Base-by-base conservation (phyloP, 2,113 vertebrate genomes). In the Clupea harengus region DNA sequence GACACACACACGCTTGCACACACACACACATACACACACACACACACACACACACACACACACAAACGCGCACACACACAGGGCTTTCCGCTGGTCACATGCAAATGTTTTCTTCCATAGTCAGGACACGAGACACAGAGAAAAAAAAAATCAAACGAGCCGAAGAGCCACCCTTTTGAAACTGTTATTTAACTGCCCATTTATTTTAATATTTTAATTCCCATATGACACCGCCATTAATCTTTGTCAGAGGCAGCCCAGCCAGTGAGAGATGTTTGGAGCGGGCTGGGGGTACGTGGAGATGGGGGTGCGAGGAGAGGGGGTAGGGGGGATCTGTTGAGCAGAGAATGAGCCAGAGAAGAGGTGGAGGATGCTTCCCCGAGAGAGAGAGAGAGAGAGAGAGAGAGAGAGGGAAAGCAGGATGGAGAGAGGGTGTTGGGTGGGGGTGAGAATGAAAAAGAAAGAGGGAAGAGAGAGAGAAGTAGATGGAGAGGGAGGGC, bases 151-250 rank as follows among this genome's bases (percentile, higher is more conserved):
- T 45, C 91, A 84, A 89, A 92, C 91, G 91, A 92, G 89, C 82
- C 89, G 86, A 90, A 86, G 83, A 87, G 88, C 86, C 87, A 85
- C 90, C 87, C 89, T 90, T 39, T 88, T 92, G 91, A 60, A 86
- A 50, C 9, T 83, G 83, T 17, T 90, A 90, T 92, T 92, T 89
- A 91, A 90, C 88, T 84, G 82, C 86, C 89, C 91, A 92, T 93
- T 94, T 91, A 93, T 94, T 93, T 92, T 87, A 93, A 93, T 93
- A 93, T 93, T 93, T 93, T 90, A 13, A 89, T 88, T 83, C 86
- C 87, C 46, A 45, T 89, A 87, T 84, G 81, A 88, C 75, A 81
- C 44, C 82, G 5, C 92, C 91, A 92, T 94, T 94, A 93, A 93
- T 94, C 93, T 93, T 89, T 92, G 92, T 91, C 91, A 90, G 87